These are phyloP conservation scores for Cosmopolites sordidus DNA, from an alignment of 2,888 invertebrate species.

Conservation along the genomic window DNA sequence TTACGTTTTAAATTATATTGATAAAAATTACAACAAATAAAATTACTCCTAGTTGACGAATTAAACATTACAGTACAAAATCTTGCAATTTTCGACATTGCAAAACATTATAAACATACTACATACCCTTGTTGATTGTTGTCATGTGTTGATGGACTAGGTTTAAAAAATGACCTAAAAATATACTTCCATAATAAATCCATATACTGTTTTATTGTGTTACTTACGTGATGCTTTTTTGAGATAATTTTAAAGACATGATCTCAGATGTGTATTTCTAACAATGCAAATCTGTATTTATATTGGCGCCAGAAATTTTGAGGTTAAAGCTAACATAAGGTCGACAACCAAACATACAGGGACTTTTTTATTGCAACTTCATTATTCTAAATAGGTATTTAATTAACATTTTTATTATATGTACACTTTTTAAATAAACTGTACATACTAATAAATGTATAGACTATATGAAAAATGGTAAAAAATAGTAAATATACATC, in stretches of 20 bases:
- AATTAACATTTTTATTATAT: too few species aligned
- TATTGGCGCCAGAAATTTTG: too few species aligned
- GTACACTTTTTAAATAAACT: too few species aligned
- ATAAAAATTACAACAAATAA: neutral
- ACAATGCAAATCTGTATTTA: too few species aligned
- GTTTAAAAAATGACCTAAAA: slow-evolving; percentile 47
- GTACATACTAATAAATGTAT: too few species aligned
- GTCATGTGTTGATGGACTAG: slow-evolving; percentile 34
- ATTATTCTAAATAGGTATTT: too few species aligned
- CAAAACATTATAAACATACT: slow-evolving; percentile 7
- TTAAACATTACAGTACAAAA: neutral
- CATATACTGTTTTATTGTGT: slow-evolving; percentile 15
- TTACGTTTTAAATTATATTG: neutral
- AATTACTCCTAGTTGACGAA: neutral
- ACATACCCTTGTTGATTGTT: slow-evolving; percentile 25
- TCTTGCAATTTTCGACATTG: slow-evolving; percentile 14
- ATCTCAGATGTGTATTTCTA: neutral
- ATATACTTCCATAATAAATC: neutral
- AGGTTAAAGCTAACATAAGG: too few species aligned
- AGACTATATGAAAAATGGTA: too few species aligned
- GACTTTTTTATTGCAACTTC: too few species aligned
- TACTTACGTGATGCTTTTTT: slow-evolving; percentile 44
- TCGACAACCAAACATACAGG: too few species aligned
- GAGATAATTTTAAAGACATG: slow-evolving; percentile 35
- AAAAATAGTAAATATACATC: too few species aligned